Evolutionary conservation across 23 tunicate genomes (phyloP).

Genomic region (Ciona savignyi): DNA sequence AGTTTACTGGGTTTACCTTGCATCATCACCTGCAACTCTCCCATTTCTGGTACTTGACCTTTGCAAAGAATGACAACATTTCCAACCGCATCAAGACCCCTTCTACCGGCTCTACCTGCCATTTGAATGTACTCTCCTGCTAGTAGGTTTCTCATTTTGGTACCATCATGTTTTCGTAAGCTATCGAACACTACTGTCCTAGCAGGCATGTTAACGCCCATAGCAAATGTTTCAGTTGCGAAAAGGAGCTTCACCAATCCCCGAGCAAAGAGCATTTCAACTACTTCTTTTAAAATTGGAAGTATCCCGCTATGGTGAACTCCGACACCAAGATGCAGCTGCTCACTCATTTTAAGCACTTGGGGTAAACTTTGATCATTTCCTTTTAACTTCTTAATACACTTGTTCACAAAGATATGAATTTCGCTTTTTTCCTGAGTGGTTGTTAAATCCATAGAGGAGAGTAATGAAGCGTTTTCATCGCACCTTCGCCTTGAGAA

Average conservation of each 20-base stretch:
- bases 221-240: slow-evolving; percentile 99
- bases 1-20: slow-evolving; percentile 85
- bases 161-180: slow-evolving; percentile 82
- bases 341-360: slow-evolving; percentile 56
- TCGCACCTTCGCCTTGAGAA: slow-evolving; percentile 87
- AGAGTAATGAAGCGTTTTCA: slow-evolving; percentile 67
- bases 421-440: slow-evolving; percentile 87
- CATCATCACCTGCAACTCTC: slow-evolving; percentile 90
- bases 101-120: slow-evolving; percentile 99
- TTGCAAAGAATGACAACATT: slow-evolving; percentile 87
- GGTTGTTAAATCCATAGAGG: slow-evolving; percentile 76
- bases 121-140: slow-evolving; percentile 96
- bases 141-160: slow-evolving; percentile 57
- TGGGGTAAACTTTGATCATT: slow-evolving; percentile 78
- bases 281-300: slow-evolving; percentile 90
- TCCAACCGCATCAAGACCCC: slow-evolving; percentile 88
- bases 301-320: slow-evolving; percentile 94
- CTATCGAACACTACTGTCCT: slow-evolving; percentile 96
- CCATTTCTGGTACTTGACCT: slow-evolving; percentile 81
- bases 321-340: slow-evolving; percentile 66
- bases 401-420: slow-evolving; percentile 64
- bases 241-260: slow-evolving; percentile 94
- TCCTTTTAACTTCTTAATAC: slow-evolving; percentile 73
- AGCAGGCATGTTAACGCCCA: slow-evolving; percentile 99
- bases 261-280: slow-evolving; percentile 90